phyloP scores from a whole-genome alignment of 1,140 invertebrate species.

The Cotesia typhae region DNA sequence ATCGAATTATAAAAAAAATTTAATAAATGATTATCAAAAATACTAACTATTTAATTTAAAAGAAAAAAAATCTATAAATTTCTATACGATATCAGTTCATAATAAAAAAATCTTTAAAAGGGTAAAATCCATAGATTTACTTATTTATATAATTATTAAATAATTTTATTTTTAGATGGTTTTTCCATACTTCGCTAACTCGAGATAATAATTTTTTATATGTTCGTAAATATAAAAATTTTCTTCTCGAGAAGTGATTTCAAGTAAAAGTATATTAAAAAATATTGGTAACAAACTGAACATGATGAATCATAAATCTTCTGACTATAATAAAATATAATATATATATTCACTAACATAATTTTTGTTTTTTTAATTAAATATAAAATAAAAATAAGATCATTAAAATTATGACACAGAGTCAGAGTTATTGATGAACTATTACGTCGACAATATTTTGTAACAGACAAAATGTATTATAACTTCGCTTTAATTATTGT shows the following conservation, averaged over 20 bases:
- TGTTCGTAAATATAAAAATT: too few relatives aligned
- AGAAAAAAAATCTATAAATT: too few relatives aligned
- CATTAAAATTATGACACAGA: not conserved
- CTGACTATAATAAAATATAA: not conserved
- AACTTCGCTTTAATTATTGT: conserved; percentile 38
- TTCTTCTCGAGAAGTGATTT: too few relatives aligned
- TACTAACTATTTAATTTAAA: too few relatives aligned
- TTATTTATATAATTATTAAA: conserved; percentile 9
- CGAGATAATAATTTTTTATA: too few relatives aligned
- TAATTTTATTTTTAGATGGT: conserved; percentile 16
- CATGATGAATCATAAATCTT: conserved; percentile 13
- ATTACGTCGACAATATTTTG: conserved; percentile 1
- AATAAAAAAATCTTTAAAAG: too few relatives aligned
- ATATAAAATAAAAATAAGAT: not conserved
- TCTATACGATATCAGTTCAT: too few relatives aligned
- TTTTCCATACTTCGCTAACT: not conserved
- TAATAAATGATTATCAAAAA: too few relatives aligned
- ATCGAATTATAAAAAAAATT: too few relatives aligned
- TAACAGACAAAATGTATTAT: conserved; percentile 31
- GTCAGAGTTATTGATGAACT: not conserved
- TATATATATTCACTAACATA: not conserved
- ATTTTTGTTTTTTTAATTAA: too few relatives aligned
- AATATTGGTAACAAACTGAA: conserved; percentile 19
- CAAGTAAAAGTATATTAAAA: not conserved
- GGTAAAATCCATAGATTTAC: too few relatives aligned